phyloP scores from a whole-genome alignment of 2,888 invertebrate species.

The Cryptus armator region DNA sequence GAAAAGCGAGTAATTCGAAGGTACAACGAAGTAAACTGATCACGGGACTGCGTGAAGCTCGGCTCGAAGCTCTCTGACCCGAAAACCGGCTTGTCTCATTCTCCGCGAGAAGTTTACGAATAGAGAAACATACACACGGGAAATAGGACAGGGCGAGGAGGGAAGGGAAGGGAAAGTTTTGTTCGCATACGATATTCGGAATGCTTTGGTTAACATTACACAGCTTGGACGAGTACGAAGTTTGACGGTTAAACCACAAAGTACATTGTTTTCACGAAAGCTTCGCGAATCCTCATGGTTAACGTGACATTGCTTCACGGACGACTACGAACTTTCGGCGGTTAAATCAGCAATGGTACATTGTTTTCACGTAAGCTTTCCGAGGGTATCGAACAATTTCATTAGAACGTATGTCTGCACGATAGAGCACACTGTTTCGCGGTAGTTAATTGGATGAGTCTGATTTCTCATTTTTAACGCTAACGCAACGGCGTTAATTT shows the following conservation, averaged over 20 bases:
- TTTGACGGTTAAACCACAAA: slow-evolving; percentile 11
- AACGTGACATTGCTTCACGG: background rate
- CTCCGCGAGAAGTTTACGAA: slow-evolving; percentile 28
- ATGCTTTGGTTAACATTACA: slow-evolving; percentile 14
- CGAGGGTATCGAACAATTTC: background rate
- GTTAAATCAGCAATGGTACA: background rate
- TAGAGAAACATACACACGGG: slow-evolving; percentile 1
- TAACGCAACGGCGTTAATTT: no score
- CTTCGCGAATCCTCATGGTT: background rate
- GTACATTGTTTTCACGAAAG: slow-evolving; percentile 15
- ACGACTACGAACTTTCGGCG: background rate
- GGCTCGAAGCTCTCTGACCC: slow-evolving; percentile 18
- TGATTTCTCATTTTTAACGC: background rate
- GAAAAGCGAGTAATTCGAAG: slow-evolving; percentile 51
- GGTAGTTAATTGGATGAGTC: background rate
- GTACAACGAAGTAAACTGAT: slow-evolving; percentile 51
- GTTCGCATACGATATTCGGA: slow-evolving; percentile 10
- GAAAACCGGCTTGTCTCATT: slow-evolving; percentile 15
- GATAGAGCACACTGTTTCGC: background rate
- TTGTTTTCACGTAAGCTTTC: background rate
- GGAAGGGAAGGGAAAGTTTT: background rate
- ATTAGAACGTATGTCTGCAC: background rate
- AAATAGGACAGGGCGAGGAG: no score
- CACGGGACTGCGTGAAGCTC: slow-evolving; percentile 43
- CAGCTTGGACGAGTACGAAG: background rate